Percentiles rank a stretch among this genome's conserved stretches.
These are phyloP conservation scores for Thymallus thymallus DNA, from an alignment of 2,113 vertebrate species.

Conservation along the genomic window DNA sequence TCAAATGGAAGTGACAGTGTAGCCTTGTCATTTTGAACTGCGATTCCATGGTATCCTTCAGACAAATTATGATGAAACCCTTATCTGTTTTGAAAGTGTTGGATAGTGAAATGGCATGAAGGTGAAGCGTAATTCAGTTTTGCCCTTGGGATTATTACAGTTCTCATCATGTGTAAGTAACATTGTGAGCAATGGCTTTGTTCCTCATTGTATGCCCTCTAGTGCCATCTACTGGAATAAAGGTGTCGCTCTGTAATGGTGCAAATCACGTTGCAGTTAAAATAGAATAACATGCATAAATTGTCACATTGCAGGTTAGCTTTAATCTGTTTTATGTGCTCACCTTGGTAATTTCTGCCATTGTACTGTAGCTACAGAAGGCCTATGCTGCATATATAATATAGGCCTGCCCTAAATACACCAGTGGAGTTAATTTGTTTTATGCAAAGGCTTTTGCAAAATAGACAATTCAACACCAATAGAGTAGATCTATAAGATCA, in stretches of 20 bases:
- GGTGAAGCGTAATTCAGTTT: neutral
- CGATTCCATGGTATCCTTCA: too few relatives aligned
- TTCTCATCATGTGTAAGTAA: neutral
- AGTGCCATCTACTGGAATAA: slow-evolving; percentile 53
- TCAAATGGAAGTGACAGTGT: too few relatives aligned
- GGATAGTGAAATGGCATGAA: neutral
- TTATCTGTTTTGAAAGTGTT: too few relatives aligned
- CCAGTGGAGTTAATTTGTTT: too few relatives aligned
- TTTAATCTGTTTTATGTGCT: neutral
- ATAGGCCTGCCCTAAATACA: too few relatives aligned
- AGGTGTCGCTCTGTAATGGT: neutral
- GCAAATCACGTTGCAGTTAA: neutral
- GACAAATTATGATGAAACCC: too few relatives aligned
- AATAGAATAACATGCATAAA: neutral
- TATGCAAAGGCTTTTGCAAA: too few relatives aligned
- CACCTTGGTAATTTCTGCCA: neutral
- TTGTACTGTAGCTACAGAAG: too few relatives aligned
- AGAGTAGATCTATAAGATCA: neutral
- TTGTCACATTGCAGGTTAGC: neutral
- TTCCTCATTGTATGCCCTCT: slow-evolving; percentile 17
- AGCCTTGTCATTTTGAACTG: too few relatives aligned
- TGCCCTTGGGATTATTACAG: neutral
- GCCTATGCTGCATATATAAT: too few relatives aligned
- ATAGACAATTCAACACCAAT: too few relatives aligned
- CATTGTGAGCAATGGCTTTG: neutral